A percentile compares a stretch with the other conserved stretches of the same genome.
Conservation (phyloP, 1,140 invertebrate genomes). For the Ips typographus region DNA sequence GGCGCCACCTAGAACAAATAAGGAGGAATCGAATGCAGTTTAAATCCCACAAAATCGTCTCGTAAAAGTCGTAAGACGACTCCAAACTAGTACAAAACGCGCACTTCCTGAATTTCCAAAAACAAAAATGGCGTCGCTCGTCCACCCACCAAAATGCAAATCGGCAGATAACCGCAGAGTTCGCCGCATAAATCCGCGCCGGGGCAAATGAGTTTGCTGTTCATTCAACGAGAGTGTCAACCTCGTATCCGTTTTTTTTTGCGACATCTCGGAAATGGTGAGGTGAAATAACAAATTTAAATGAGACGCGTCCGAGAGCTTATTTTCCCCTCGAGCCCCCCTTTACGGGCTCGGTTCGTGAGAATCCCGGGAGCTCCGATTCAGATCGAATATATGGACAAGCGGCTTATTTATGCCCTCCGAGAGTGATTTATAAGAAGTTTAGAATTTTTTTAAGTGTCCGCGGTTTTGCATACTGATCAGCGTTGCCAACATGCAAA, state of each 20-base stretch:
- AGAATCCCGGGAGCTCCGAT: constrained; percentile 24
- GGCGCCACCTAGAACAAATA: no score
- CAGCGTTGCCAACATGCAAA: neutral
- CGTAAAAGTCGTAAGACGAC: no score
- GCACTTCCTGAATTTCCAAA: neutral
- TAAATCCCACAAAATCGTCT: no score
- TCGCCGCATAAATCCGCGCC: constrained; percentile 22
- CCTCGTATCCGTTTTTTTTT: constrained; percentile 14
- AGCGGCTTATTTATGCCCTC: constrained; percentile 23
- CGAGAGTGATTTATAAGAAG: constrained; percentile 23
- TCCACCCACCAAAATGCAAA: neutral
- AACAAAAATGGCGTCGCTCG: neutral
- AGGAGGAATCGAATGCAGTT: no score
- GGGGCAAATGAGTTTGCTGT: constrained; percentile 31
- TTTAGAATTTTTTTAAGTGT: constrained; percentile 21
- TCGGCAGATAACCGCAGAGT: constrained; percentile 5
- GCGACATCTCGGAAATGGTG: constrained; percentile 23
- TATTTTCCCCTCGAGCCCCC: no score
- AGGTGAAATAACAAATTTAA: constrained; percentile 34
- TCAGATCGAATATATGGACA: constrained; percentile 23
- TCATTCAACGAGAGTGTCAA: constrained; percentile 24
- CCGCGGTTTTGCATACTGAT: constrained; percentile 13
- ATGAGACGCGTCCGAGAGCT: constrained; percentile 28
- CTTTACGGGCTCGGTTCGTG: constrained; percentile 20
- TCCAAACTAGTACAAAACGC: no score